Evolutionary conservation across 2,888 invertebrate species (phyloP).

Genomic region (Diarsia dahlii): DNA sequence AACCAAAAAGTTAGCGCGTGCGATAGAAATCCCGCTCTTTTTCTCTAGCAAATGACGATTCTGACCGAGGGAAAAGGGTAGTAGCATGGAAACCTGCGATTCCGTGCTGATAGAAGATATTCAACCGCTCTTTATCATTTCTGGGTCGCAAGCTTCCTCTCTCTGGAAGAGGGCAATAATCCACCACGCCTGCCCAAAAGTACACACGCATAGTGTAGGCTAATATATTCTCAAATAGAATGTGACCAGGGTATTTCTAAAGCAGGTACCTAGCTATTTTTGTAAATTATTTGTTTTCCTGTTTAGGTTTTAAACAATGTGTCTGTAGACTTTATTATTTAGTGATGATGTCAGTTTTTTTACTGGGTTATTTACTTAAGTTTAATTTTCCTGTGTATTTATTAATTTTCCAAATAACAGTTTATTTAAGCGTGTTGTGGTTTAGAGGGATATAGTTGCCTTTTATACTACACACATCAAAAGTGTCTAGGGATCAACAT

Average conservation of each 20-base stretch:
- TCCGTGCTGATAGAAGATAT: no score
- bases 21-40: no score
- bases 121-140: no score
- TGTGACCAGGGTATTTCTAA: neutral
- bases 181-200: neutral
- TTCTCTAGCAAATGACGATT: no score
- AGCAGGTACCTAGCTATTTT: neutral
- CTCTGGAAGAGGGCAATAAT: neutral
- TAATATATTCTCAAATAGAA: neutral
- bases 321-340: neutral
- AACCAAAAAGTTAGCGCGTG: no score
- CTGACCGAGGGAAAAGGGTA: no score
- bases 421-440: neutral
- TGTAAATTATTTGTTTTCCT: conserved; percentile 3
- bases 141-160: neutral
- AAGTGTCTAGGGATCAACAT: no score
- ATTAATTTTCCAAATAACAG: neutral
- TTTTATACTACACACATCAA: no score
- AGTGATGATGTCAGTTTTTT: neutral
- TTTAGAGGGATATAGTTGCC: neutral
- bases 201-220: neutral
- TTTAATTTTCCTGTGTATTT: neutral
- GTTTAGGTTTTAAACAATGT: neutral
- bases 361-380: neutral
- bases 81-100: no score